phyloP scores from a whole-genome alignment of 1,140 invertebrate genomes.

The Paraescarpia echinospica region DNA sequence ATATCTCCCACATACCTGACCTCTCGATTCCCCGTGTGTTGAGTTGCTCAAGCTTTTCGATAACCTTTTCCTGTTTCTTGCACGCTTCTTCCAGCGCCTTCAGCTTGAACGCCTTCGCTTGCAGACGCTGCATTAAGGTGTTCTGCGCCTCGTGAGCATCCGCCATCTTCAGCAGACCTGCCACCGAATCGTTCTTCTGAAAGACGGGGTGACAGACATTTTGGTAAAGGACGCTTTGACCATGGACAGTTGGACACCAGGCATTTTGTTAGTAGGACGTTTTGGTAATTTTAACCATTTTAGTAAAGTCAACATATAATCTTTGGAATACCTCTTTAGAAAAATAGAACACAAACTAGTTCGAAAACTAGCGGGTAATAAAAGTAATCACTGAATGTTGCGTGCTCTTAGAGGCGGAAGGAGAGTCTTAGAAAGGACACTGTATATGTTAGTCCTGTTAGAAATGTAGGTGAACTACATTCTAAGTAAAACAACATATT shows the following conservation, averaged over 20 bases:
- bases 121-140: conserved; percentile 43
- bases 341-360: too few species aligned
- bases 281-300: neutral
- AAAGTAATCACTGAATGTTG: too few species aligned
- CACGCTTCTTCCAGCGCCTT: conserved; percentile 49
- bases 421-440: too few species aligned
- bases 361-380: too few species aligned
- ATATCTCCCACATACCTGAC: neutral
- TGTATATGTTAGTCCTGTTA: too few species aligned
- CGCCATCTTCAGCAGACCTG: conserved; percentile 41
- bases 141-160: conserved; percentile 45
- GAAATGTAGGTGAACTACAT: too few species aligned
- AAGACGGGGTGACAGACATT: neutral
- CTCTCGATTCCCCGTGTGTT: neutral
- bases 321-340: too few species aligned
- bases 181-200: conserved; percentile 53
- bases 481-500: too few species aligned
- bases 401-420: too few species aligned
- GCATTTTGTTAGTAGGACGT: neutral
- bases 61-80: conserved; percentile 52
- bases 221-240: neutral
- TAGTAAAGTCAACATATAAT: too few species aligned
- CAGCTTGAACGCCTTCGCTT: conserved; percentile 47
- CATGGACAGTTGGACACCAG: too few species aligned
- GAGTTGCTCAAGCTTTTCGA: conserved; percentile 51